Evolutionary conservation across 2,797 vertebrate species (phyloP).

Genomic region (Agapornis canus): DNA sequence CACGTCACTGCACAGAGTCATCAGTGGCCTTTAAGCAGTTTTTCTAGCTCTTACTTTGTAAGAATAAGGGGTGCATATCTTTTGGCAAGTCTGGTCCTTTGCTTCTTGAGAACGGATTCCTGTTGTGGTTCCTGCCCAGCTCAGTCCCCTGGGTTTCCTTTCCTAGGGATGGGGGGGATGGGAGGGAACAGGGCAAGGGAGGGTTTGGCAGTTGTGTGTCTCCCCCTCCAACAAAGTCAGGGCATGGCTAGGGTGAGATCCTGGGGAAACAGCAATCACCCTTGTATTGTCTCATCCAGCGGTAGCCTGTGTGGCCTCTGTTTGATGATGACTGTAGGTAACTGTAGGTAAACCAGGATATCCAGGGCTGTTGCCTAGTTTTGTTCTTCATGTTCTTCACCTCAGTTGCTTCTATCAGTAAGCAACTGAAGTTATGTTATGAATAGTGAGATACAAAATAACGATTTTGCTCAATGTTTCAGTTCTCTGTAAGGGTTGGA

Average conservation of each 20-base stretch:
- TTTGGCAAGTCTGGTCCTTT: not conserved
- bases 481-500: not conserved
- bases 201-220: not conserved
- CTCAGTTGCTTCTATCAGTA: not conserved
- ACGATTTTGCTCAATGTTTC: not conserved
- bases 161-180: not conserved
- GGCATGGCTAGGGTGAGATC: not conserved
- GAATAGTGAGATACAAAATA: not conserved
- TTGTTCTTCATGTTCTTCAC: not conserved
- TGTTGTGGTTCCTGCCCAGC: not conserved
- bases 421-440: not conserved
- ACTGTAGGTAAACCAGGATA: not conserved
- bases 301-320: not conserved
- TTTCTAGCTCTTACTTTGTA: not conserved
- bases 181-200: not conserved
- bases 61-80: not conserved
- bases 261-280: not conserved
- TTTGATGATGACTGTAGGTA: not conserved
- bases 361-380: not conserved
- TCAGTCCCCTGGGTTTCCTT: not conserved
- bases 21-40: not conserved
- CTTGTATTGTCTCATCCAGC: accelerated
- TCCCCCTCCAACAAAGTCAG: not conserved
- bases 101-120: not conserved
- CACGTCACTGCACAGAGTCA: not conserved